phyloP scores from a whole-genome alignment of 2,113 vertebrate species.

The Caracal caracal region DNA sequence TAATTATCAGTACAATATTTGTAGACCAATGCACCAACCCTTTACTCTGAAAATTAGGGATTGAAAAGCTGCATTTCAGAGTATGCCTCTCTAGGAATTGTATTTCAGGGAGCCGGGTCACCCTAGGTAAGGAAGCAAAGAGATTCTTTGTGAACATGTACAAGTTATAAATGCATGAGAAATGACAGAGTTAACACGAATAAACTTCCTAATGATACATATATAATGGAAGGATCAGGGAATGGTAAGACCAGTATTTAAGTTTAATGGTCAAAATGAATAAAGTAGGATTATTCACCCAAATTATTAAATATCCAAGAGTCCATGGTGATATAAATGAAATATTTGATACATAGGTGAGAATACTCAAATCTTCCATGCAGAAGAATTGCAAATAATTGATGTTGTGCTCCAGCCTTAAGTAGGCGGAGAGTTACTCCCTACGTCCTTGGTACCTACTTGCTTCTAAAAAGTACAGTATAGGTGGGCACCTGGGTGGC shows the following conservation, averaged over 20 bases:
- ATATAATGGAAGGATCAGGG: no score
- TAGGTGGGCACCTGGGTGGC: no score
- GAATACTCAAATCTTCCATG: background rate
- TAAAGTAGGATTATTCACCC: background rate
- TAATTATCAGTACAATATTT: no score
- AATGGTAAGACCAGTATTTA: no score
- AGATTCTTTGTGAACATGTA: background rate
- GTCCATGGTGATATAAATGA: background rate
- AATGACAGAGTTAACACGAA: background rate
- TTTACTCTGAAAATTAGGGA: background rate
- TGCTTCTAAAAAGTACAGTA: background rate
- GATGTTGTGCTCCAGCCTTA: background rate
- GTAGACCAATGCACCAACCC: no score
- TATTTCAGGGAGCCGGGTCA: background rate
- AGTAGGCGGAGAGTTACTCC: background rate
- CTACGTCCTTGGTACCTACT: background rate
- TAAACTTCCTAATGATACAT: background rate
- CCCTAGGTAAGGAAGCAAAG: background rate
- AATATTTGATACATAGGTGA: background rate
- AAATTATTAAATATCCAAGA: background rate
- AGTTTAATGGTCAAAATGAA: background rate
- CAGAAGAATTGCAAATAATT: background rate
- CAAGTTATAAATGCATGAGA: background rate
- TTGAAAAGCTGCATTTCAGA: background rate
- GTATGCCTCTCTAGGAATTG: background rate